A percentile compares a stretch with the other conserved stretches of the same genome.
Evolutionary conservation across 30 jellyfish, hydroid and myxozoan genomes (phyloP).

Genomic region (Morbakka virulenta): DNA sequence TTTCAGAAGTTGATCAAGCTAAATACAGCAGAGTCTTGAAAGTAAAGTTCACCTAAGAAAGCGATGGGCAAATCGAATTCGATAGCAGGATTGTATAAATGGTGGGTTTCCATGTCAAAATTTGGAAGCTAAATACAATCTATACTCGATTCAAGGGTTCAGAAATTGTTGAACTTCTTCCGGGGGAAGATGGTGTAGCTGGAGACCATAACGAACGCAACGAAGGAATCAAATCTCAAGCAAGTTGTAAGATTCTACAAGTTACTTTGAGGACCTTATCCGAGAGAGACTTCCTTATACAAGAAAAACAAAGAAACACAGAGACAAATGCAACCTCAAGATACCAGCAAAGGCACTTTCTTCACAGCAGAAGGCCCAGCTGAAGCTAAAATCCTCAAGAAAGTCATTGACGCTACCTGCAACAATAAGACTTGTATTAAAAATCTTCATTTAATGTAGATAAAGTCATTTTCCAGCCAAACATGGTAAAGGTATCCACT

Average conservation of each 20-base stretch:
- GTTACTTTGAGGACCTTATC: conserved; percentile 36
- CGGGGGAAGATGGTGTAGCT: conserved; percentile 33
- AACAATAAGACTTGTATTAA: too few relatives aligned
- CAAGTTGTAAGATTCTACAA: conserved; percentile 33
- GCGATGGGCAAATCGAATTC: conserved; percentile 12
- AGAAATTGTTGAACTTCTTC: conserved; percentile 2
- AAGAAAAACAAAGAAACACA: conserved; percentile 12
- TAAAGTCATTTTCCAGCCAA: too few relatives aligned
- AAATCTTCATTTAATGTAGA: too few relatives aligned
- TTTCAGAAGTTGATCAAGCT: conserved; percentile 40
- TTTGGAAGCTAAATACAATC: conserved; percentile 26
- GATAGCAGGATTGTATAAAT: conserved; percentile 7
- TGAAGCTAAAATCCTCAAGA: too few relatives aligned
- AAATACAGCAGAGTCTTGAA: conserved; percentile 22
- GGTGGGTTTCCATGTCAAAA: conserved; percentile 42
- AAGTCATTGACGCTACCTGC: too few relatives aligned
- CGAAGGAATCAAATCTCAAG: conserved; percentile 29
- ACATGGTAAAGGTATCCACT: conserved; percentile 11
- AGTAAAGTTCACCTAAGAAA: conserved; percentile 3
- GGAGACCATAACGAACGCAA: conserved; percentile 38
- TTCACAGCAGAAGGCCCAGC: too few relatives aligned
- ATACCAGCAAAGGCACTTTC: too few relatives aligned
- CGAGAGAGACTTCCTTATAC: conserved; percentile 5
- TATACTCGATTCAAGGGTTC: conserved; percentile 32
- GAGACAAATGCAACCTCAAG: too few relatives aligned